These are phyloP conservation scores for Lepus townsendii DNA, from an alignment of 2,797 vertebrate genomes.

Conservation along the genomic window DNA sequence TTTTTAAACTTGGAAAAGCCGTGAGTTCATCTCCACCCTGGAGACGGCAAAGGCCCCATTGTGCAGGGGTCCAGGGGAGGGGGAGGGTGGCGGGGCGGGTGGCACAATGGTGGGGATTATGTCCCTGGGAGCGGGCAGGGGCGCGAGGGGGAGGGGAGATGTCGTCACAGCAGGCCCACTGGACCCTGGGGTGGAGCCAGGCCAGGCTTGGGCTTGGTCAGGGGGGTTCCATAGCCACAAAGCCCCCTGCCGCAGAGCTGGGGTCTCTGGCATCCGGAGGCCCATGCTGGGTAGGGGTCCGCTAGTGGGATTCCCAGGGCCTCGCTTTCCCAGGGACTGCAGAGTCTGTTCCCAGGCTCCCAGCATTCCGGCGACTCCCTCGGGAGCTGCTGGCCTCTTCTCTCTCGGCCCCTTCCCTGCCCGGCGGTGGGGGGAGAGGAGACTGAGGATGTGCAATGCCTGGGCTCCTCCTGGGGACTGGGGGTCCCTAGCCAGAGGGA, in stretches of 20 bases:
- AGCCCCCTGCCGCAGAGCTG: conserved; percentile 11
- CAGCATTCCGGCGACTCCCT: conserved; percentile 78
- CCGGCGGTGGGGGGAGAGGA: not conserved
- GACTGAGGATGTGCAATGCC: conserved; percentile 48
- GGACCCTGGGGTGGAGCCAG: conserved; percentile 70
- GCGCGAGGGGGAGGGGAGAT: not conserved
- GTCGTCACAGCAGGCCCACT: conserved; percentile 75
- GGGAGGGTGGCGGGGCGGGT: not conserved
- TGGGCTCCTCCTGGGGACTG: not conserved
- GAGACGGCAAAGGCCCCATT: conserved; percentile 79
- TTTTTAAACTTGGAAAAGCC: conserved; percentile 83
- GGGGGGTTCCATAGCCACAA: not conserved
- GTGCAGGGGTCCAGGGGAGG: conserved; percentile 65
- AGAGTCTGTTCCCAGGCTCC: conserved; percentile 81
- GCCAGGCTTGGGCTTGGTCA: not conserved
- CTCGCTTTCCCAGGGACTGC: conserved; percentile 76
- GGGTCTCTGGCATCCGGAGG: conserved; percentile 64
- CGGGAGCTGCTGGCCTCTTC: conserved; percentile 65
- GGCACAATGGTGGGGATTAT: conserved; percentile 81
- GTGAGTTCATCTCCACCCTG: conserved; percentile 80
- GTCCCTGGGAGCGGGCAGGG: not conserved
- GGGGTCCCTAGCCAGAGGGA: not conserved
- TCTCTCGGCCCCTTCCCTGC: conserved; percentile 24
- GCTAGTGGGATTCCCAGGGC: conserved; percentile 70
- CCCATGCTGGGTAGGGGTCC: conserved; percentile 69